These are phyloP conservation scores for Phymatocera aterrima DNA, from an alignment of 2,888 invertebrate genomes.

Conservation along the genomic window DNA sequence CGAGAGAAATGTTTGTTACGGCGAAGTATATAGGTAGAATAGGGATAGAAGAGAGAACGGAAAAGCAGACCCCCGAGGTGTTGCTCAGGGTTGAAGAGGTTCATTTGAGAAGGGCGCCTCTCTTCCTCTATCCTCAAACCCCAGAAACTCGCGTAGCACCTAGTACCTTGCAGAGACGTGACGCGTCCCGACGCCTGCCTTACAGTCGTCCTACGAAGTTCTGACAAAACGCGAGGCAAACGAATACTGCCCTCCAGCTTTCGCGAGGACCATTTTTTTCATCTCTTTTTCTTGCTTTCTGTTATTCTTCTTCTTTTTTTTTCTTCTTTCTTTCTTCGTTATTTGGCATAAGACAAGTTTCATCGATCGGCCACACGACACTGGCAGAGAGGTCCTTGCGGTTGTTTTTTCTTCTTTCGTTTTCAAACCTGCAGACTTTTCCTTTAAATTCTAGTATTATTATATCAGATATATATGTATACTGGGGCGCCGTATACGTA, in stretches of 20 bases:
- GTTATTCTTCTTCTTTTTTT: background rate
- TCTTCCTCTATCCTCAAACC: too few relatives aligned
- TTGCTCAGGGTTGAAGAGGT: conserved; percentile 37
- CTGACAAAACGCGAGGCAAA: background rate
- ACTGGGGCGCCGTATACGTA: too few relatives aligned
- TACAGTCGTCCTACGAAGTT: conserved; percentile 4
- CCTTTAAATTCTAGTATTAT: too few relatives aligned
- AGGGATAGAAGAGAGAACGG: too few relatives aligned
- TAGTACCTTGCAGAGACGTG: too few relatives aligned
- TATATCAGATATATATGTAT: too few relatives aligned
- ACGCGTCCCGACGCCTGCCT: conserved; percentile 37
- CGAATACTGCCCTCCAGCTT: conserved; percentile 12
- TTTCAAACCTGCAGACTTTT: too few relatives aligned
- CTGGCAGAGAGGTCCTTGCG: too few relatives aligned
- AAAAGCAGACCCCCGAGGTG: conserved; percentile 19
- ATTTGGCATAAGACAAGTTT: background rate
- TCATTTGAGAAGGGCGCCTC: conserved; percentile 37
- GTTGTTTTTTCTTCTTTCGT: background rate
- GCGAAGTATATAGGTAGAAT: too few relatives aligned
- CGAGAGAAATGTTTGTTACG: conserved; percentile 12
- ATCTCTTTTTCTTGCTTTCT: background rate
- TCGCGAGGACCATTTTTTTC: conserved; percentile 9
- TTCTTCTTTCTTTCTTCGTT: background rate
- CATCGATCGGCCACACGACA: too few relatives aligned
- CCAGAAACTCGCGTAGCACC: background rate